Percentiles rank a stretch among this genome's conserved stretches.
These are phyloP conservation scores for Panurus biarmicus DNA, from an alignment of 2,113 vertebrate species.

Conservation along the genomic window DNA sequence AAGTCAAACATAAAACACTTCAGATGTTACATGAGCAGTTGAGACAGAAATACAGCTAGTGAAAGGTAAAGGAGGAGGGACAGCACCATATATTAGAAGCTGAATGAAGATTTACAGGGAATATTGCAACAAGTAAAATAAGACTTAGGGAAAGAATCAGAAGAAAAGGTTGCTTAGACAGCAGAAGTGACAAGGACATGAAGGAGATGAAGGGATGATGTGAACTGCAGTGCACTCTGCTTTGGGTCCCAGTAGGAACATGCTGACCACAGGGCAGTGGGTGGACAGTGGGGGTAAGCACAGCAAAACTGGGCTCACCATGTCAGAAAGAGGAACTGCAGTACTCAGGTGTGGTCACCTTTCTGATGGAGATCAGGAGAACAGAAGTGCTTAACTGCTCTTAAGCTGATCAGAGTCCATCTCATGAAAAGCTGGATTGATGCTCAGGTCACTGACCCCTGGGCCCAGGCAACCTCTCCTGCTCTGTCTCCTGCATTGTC, in stretches of 20 bases:
- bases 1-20: neutral
- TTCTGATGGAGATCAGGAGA: neutral
- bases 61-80: neutral
- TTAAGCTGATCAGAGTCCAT: neutral
- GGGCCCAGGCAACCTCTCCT: neutral
- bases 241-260: neutral
- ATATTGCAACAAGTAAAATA: neutral
- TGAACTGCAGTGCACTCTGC: neutral
- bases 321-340: neutral
- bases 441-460: neutral
- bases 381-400: neutral
- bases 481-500: neutral
- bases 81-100: neutral
- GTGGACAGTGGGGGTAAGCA: neutral
- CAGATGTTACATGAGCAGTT: neutral
- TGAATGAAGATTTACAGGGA: neutral
- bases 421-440: neutral
- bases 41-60: neutral
- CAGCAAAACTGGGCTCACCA: neutral
- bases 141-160: neutral
- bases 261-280: neutral
- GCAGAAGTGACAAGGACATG: neutral
- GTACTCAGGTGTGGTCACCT: neutral
- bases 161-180: neutral
- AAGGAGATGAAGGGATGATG: neutral